phyloP scores from a whole-genome alignment of 2,113 vertebrate genomes.

The Phainopepla nitens region DNA sequence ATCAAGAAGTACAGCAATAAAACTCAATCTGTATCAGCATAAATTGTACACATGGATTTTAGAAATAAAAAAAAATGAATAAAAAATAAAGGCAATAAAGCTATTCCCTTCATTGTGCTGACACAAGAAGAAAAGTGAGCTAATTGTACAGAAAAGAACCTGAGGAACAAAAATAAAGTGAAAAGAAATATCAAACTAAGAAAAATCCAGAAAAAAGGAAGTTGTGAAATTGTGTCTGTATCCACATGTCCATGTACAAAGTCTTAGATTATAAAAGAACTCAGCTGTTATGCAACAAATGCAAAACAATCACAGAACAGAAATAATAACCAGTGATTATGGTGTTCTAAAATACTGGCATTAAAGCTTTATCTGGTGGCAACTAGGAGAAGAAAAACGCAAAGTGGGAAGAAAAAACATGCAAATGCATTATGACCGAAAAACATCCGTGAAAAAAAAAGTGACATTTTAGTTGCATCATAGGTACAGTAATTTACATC shows the following conservation, averaged over 20 bases:
- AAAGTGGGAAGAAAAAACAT: background rate
- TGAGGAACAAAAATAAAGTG: background rate
- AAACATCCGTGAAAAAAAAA: background rate
- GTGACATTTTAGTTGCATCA: background rate
- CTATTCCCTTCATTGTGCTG: background rate
- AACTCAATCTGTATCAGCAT: background rate
- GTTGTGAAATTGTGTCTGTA: background rate
- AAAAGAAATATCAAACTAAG: background rate
- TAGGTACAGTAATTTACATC: background rate
- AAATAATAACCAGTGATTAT: background rate
- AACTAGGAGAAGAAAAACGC: background rate
- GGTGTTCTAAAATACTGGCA: background rate
- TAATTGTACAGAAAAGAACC: background rate
- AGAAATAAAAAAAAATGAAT: background rate
- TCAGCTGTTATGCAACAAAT: background rate
- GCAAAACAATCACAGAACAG: background rate
- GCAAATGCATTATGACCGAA: background rate
- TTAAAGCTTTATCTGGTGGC: background rate
- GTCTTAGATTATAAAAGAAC: background rate
- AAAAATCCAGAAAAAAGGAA: background rate
- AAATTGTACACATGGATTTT: background rate
- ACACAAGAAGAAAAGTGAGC: background rate
- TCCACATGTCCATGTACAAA: background rate
- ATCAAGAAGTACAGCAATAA: constrained; percentile 40
- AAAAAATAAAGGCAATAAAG: background rate